Evolutionary conservation across 1,140 invertebrate species (phyloP).

Genomic region (Eumaeus atala): DNA sequence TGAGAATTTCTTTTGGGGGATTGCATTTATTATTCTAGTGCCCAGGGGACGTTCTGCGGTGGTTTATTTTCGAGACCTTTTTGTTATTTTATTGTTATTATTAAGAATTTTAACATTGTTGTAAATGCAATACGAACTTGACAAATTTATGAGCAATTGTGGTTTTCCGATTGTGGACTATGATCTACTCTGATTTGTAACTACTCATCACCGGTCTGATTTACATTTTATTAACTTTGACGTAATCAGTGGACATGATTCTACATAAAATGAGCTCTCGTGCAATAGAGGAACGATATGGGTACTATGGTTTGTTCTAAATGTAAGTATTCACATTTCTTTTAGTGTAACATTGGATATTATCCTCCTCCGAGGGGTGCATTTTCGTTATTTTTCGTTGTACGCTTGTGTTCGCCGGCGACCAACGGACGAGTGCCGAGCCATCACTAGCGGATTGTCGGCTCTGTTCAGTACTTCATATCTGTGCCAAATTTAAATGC

Average conservation of each 20-base stretch:
- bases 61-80: slow-evolving; percentile 61
- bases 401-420: slow-evolving; percentile 25
- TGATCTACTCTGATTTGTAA: no score
- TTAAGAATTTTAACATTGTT: slow-evolving; percentile 73
- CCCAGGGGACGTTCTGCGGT: slow-evolving; percentile 63
- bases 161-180: slow-evolving; percentile 14
- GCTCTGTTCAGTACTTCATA: slow-evolving; percentile 21
- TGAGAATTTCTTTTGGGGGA: slow-evolving; percentile 45
- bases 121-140: slow-evolving; percentile 53
- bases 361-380: slow-evolving; percentile 37
- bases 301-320: slow-evolving; percentile 48
- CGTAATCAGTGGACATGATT: slow-evolving; percentile 38
- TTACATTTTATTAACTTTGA: slow-evolving; percentile 16
- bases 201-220: slow-evolving; percentile 5
- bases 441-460: slow-evolving; percentile 46
- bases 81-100: slow-evolving; percentile 74
- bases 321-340: slow-evolving; percentile 43
- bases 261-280: slow-evolving; percentile 56
- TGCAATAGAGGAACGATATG: slow-evolving; percentile 63
- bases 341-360: slow-evolving; percentile 54
- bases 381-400: slow-evolving; percentile 34
- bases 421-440: slow-evolving; percentile 64
- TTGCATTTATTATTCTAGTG: slow-evolving; percentile 66
- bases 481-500: slow-evolving; percentile 65
- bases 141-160: slow-evolving; percentile 39